Percentiles rank a stretch among this genome's conserved stretches.
Evolutionary conservation across 2,888 invertebrate genomes (phyloP).

Genomic region (Anagyrus pseudococci): DNA sequence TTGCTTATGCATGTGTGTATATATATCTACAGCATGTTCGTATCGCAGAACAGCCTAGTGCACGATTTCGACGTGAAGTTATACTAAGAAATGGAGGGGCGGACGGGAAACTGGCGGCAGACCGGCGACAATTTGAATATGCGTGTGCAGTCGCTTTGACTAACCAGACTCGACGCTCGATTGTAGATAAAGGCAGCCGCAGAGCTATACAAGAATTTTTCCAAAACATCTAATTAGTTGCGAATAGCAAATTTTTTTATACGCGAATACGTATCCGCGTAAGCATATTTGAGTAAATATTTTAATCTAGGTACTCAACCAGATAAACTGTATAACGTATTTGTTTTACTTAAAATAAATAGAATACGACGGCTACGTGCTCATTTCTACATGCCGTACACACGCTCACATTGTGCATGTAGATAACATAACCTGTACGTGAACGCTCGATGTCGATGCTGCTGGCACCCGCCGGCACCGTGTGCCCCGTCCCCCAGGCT

Average conservation of each 20-base stretch:
- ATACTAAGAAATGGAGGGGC: background rate
- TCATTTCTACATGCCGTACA: constrained; percentile 12
- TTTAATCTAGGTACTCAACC: too few species aligned
- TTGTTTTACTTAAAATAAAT: too few species aligned
- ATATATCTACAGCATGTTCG: too few species aligned
- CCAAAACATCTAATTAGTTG: background rate
- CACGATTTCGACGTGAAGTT: background rate
- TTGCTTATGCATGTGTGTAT: background rate
- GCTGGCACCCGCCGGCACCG: background rate
- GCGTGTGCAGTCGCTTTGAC: constrained; percentile 24
- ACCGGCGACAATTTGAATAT: constrained; percentile 20
- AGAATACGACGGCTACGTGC: background rate
- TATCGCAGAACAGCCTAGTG: background rate
- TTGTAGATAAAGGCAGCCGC: background rate
- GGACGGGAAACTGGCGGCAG: constrained; percentile 5
- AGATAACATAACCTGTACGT: constrained; percentile 37
- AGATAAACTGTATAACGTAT: too few species aligned
- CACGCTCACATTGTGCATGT: constrained; percentile 36
- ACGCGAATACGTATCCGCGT: too few species aligned
- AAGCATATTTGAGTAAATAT: too few species aligned
- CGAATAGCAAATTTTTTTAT: too few species aligned
- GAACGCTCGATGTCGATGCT: constrained; percentile 30
- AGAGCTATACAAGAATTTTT: background rate
- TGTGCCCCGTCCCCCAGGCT: constrained; percentile 42
- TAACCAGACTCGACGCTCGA: constrained; percentile 17